These are phyloP conservation scores for Meda fulgida DNA, from an alignment of 2,797 vertebrate genomes.

Conservation along the genomic window DNA sequence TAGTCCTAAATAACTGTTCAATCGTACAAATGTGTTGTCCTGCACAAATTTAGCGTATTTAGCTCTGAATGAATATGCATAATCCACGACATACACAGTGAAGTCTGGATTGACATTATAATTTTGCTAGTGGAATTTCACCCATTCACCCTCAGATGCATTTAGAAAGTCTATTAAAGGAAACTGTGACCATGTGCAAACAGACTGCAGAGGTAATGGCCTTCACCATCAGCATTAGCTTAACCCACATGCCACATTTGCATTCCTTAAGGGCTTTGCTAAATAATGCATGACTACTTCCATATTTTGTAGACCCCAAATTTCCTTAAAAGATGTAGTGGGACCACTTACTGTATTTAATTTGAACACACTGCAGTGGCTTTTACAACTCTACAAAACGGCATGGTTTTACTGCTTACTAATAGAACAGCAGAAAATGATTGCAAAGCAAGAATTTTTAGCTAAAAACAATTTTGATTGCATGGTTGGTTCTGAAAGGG, in stretches of 20 bases:
- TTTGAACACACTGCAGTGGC: background rate
- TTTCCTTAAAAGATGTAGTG: background rate
- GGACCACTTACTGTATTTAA: constrained; percentile 1
- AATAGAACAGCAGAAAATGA: background rate
- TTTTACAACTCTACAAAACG: background rate
- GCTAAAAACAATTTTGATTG: background rate
- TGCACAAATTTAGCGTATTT: background rate
- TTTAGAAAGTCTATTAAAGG: constrained; percentile 29
- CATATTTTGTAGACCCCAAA: constrained; percentile 18
- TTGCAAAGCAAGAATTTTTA: background rate
- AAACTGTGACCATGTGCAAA: constrained; percentile 8
- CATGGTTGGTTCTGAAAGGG: constrained; percentile 3
- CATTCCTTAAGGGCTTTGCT: constrained; percentile 43
- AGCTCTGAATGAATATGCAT: background rate
- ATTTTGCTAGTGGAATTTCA: background rate
- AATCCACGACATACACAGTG: background rate
- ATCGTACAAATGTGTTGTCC: background rate
- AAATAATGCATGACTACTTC: constrained; percentile 47
- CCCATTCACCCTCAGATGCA: constrained; percentile 1
- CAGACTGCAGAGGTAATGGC: constrained; percentile 10
- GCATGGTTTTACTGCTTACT: background rate
- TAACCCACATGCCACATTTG: constrained; percentile 41
- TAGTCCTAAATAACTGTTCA: constrained; percentile 23
- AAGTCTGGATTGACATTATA: background rate
- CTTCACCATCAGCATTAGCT: constrained; percentile 28